Percentiles rank a stretch among this genome's conserved stretches.
Conservation (phyloP, 2,888 invertebrate species). For the Aleiodes alternator region DNA sequence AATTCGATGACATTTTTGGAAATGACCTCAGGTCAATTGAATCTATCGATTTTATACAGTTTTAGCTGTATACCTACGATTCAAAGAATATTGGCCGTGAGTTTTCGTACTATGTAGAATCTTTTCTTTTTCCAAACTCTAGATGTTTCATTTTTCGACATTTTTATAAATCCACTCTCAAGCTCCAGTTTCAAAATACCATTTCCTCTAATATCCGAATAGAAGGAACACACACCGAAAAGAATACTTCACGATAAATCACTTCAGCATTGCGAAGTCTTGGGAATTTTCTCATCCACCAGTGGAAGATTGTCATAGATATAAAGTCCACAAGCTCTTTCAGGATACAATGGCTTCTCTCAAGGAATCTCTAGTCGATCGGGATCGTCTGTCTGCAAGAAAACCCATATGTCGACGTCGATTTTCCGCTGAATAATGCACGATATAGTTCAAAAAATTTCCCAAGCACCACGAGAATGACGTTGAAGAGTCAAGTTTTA, state of each 20-base stretch:
- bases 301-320: slow-evolving; percentile 18
- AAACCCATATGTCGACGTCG: slow-evolving; percentile 22
- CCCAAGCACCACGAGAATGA: not conserved
- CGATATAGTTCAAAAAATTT: not conserved
- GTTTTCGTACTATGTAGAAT: no score
- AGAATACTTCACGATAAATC: slow-evolving; percentile 30
- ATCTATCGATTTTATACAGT: no score
- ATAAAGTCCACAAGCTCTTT: not conserved
- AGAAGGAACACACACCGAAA: not conserved
- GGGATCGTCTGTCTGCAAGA: slow-evolving; percentile 11
- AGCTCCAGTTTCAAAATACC: not conserved
- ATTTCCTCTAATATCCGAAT: not conserved
- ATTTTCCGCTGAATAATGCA: not conserved
- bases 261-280: slow-evolving; percentile 29
- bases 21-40: no score
- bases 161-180: not conserved
- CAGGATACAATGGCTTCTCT: slow-evolving; percentile 1
- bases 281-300: slow-evolving; percentile 34
- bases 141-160: not conserved
- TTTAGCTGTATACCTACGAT: no score
- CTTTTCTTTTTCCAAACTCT: not conserved
- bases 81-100: no score
- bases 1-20: no score
- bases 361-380: slow-evolving; percentile 21
- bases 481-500: slow-evolving; percentile 8